Percentiles rank a stretch among this genome's conserved stretches.
Evolutionary conservation across 2,888 invertebrate genomes (phyloP).

Genomic region (Drosophila paranaensis): DNA sequence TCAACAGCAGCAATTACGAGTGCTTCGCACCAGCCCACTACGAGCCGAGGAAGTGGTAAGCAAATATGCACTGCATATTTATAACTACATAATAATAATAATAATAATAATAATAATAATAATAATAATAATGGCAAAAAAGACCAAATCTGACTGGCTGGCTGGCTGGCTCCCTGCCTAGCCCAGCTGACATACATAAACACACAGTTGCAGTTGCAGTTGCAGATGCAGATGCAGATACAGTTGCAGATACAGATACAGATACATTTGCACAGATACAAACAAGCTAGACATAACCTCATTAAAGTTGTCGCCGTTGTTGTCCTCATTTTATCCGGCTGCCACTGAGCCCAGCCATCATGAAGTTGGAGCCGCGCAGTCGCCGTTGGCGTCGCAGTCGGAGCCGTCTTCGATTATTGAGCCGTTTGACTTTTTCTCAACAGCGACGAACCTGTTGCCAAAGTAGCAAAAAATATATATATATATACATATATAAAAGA

Average conservation of each 20-base stretch:
- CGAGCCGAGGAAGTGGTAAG: constrained; percentile 69
- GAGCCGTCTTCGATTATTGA: constrained; percentile 71
- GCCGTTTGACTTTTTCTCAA: constrained; percentile 72
- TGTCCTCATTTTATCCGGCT: constrained; percentile 76
- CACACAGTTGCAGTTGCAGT: constrained; percentile 16
- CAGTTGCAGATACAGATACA: constrained; percentile 29
- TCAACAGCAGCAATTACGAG: constrained; percentile 66
- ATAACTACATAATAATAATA: neutral
- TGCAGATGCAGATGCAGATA: constrained; percentile 15
- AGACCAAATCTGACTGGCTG: constrained; percentile 18
- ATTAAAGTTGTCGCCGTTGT: constrained; percentile 76
- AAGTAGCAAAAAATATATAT: constrained; percentile 66
- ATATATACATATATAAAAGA: constrained; percentile 42
- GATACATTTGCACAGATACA: constrained; percentile 30
- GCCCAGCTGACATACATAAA: constrained; percentile 53
- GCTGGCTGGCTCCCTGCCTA: constrained; percentile 30
- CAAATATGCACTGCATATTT: constrained; percentile 49
- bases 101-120: constrained; percentile 3
- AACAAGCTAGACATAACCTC: constrained; percentile 71
- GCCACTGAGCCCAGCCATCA: constrained; percentile 34
- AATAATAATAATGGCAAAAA: neutral
- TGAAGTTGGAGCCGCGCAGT: constrained; percentile 16
- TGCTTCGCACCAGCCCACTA: constrained; percentile 38
- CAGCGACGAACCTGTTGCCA: constrained; percentile 67
- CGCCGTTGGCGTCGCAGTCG: constrained; percentile 29